A percentile compares a stretch with the other conserved stretches of the same genome.
phyloP scores from a whole-genome alignment of 35 echinoderm and acorn worm species.

The Acanthaster planci region DNA sequence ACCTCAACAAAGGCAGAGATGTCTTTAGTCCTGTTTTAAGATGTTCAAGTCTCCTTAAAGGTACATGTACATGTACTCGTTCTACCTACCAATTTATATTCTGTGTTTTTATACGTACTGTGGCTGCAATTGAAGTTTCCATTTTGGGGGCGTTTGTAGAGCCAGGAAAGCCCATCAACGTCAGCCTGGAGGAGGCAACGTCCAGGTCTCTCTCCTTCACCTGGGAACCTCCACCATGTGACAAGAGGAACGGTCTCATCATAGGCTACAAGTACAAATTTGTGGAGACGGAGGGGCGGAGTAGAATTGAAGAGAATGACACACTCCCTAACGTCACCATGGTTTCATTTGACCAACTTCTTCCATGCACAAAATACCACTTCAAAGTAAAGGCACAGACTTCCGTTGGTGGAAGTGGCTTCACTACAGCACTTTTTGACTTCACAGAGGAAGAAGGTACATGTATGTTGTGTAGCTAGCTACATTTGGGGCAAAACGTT shows the following conservation, averaged over 20 bases:
- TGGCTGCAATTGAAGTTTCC: too few species aligned
- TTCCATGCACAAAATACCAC: neutral
- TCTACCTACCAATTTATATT: too few species aligned
- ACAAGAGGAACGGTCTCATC: neutral
- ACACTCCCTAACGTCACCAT: neutral
- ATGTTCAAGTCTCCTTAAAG: too few species aligned
- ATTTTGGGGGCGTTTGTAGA: too few species aligned
- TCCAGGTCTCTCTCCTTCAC: slow-evolving; percentile 7
- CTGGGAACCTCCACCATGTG: neutral
- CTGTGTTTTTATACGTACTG: too few species aligned
- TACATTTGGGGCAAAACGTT: too few species aligned
- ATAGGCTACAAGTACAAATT: neutral
- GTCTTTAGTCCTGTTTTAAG: too few species aligned
- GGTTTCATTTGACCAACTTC: neutral
- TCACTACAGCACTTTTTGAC: neutral
- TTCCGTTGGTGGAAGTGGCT: neutral
- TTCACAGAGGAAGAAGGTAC: slow-evolving; percentile 15
- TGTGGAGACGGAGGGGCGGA: neutral
- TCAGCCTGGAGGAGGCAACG: neutral
- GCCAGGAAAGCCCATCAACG: neutral
- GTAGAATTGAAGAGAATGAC: neutral
- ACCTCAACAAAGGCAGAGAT: too few species aligned
- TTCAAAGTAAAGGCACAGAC: neutral
- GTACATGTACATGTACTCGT: too few species aligned
- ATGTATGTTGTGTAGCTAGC: neutral